phyloP scores from a whole-genome alignment of 2,888 invertebrate genomes.

The Spodoptera picta region DNA sequence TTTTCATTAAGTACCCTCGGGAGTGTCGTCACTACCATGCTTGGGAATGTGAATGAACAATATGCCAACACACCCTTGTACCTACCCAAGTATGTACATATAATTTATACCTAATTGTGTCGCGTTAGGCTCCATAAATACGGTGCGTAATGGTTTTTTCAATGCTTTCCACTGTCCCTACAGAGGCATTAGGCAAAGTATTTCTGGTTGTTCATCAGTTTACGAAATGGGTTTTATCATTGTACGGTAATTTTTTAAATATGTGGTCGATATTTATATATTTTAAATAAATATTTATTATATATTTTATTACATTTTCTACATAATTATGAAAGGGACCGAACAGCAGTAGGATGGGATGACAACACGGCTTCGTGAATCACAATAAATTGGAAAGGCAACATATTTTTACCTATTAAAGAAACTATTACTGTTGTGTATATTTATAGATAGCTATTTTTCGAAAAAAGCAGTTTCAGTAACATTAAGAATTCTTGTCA shows the following conservation, averaged over 20 bases:
- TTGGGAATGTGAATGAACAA: constrained; percentile 20
- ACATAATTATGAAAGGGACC: no score
- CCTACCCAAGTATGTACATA: constrained; percentile 21
- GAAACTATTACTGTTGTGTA: no score
- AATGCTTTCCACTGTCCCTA: constrained; percentile 52
- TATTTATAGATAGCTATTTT: not conserved
- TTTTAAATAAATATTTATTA: no score
- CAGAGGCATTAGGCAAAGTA: constrained; percentile 50
- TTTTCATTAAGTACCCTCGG: constrained; percentile 42
- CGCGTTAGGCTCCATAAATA: constrained; percentile 49
- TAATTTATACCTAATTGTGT: constrained; percentile 44
- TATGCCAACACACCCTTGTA: constrained; percentile 13
- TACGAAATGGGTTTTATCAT: constrained; percentile 35
- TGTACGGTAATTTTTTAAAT: no score
- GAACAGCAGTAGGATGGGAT: no score
- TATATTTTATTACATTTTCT: no score
- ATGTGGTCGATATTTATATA: no score
- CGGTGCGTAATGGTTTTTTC: constrained; percentile 49
- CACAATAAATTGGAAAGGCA: no score
- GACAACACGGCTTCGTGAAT: no score
- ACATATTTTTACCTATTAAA: no score
- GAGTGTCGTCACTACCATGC: constrained; percentile 32
- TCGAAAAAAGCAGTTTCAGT: constrained; percentile 14
- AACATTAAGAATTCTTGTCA: constrained; percentile 25
- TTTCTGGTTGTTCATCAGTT: constrained; percentile 47